Base-by-base conservation (phyloP, 2,797 vertebrate genomes). In the Sternarchorhynchus goeldii region DNA sequence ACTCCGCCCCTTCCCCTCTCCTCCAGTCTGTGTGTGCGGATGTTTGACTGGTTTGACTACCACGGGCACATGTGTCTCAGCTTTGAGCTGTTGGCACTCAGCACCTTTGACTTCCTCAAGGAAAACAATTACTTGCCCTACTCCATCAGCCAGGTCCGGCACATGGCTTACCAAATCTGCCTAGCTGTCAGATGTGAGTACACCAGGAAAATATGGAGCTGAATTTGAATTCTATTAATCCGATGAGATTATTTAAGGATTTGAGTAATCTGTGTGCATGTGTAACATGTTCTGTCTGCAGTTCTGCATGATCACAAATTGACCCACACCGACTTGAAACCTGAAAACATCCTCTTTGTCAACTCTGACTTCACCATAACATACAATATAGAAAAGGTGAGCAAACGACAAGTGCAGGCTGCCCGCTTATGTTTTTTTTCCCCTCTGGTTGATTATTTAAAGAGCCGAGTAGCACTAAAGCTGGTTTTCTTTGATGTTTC, bases 31-130 rank as follows among this genome's bases (percentile, higher is more conserved):
- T 99, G 98, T 83, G 97, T 99, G 64, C 95, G 94, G 94, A 99
- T 99, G 97, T 99, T 94, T 75, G 97, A 99, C 92, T 99, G 97
- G 97, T 99, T 99, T 56, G 98, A 99, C 92, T 99, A 98, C 87
- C 98, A 99, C 0, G 98, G 98, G 78, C 98, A 99, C 92, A 99
- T 99, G 96, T 99, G 97, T 83, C 94, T 99, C 89, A 98, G 97
- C 82, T 99, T 99, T 50, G 96, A 99, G 88, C 93, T 99, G 69
- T 93, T 99, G 53, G 97, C 97, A 39, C 95, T 99, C 86, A 99
- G 98, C 94, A 99, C 98, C 76, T 99, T 99, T 2, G 97, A 99
- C 89, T 99, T 99, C 88, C 92, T 99, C 73, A 99, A 99, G 89
- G 98, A 99, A 86, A 99, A 99, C 94, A 99, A 97, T 91, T 99